A percentile compares a stretch with the other conserved stretches of the same genome.
These are phyloP conservation scores for Hemicentrotus pulcherrimus DNA, from an alignment of 35 echinoderm and acorn worm genomes.

Conservation along the genomic window DNA sequence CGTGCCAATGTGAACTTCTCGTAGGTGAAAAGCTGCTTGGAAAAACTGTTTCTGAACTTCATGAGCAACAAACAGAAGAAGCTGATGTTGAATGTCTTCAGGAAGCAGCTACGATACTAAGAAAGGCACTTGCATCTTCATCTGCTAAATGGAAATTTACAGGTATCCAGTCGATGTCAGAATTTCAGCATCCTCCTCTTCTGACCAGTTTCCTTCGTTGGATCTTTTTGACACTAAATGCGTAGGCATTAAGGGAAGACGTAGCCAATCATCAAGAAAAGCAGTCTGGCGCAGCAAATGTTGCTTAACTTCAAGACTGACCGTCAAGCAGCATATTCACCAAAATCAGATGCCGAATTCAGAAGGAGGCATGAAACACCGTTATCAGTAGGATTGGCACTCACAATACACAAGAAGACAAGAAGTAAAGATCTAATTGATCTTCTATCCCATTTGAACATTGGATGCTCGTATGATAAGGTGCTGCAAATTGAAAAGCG, in stretches of 20 bases:
- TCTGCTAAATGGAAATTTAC: slow-evolving; percentile 49
- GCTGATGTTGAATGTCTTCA: slow-evolving; percentile 20
- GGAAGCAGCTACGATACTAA: slow-evolving; percentile 34
- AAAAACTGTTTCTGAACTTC: slow-evolving; percentile 42
- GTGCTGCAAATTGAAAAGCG: slow-evolving; percentile 50
- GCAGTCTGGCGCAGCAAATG: slow-evolving; percentile 32
- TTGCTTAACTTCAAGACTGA: slow-evolving; percentile 48
- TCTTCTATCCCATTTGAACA: slow-evolving; percentile 38
- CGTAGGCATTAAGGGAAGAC: slow-evolving; percentile 37
- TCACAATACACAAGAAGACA: no score
- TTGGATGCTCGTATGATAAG: no score
- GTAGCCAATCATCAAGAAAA: slow-evolving; percentile 35
- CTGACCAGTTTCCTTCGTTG: slow-evolving; percentile 44
- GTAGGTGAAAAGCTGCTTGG: slow-evolving; percentile 51
- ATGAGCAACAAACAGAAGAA: slow-evolving; percentile 15
- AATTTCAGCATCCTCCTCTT: slow-evolving; percentile 29
- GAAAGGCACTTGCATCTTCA: slow-evolving; percentile 9
- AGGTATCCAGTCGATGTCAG: slow-evolving; percentile 25
- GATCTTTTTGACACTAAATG: slow-evolving; percentile 32
- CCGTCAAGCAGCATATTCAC: slow-evolving; percentile 39
- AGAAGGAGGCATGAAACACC: slow-evolving; percentile 48
- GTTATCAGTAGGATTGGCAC: slow-evolving; percentile 43
- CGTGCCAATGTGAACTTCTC: slow-evolving; percentile 13
- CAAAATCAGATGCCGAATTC: slow-evolving; percentile 40
- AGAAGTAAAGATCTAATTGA: slow-evolving; percentile 41